Percentiles rank a stretch among this genome's conserved stretches.
phyloP scores from a whole-genome alignment of 2,888 invertebrate genomes.

The Rhogogaster chlorosoma region DNA sequence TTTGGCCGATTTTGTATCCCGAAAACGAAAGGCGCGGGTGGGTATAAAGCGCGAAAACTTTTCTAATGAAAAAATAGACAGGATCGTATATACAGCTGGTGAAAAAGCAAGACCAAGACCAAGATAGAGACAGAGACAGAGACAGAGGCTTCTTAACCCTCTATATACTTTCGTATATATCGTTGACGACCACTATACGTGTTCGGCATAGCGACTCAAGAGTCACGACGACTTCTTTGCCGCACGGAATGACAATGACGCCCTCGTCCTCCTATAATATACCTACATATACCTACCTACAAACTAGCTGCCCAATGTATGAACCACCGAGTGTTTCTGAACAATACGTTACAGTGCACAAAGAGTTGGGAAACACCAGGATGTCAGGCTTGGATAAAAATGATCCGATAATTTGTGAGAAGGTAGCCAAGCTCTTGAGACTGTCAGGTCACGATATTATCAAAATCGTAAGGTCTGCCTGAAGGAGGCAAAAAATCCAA shows the following conservation, averaged over 20 bases:
- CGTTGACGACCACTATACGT: conserved; percentile 43
- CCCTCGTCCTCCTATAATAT: conserved; percentile 14
- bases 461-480: background rate
- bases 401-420: background rate
- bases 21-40: background rate
- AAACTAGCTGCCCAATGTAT: background rate
- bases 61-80: conserved; percentile 28
- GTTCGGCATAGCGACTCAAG: conserved; percentile 40
- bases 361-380: background rate
- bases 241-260: conserved; percentile 41
- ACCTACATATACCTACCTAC: background rate
- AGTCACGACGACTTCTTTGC: conserved; percentile 39
- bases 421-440: background rate
- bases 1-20: background rate
- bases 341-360: background rate
- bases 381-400: background rate
- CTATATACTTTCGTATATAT: conserved; percentile 36
- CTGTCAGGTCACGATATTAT: background rate
- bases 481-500: background rate
- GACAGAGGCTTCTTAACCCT: conserved; percentile 24
- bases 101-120: background rate
- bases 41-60: background rate
- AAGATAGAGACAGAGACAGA: background rate
- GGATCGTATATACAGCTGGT: background rate
- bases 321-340: conserved; percentile 21